Base-by-base conservation (phyloP, 64 coral and sea anemone genomes). In the Stichodactyla helianthus region DNA sequence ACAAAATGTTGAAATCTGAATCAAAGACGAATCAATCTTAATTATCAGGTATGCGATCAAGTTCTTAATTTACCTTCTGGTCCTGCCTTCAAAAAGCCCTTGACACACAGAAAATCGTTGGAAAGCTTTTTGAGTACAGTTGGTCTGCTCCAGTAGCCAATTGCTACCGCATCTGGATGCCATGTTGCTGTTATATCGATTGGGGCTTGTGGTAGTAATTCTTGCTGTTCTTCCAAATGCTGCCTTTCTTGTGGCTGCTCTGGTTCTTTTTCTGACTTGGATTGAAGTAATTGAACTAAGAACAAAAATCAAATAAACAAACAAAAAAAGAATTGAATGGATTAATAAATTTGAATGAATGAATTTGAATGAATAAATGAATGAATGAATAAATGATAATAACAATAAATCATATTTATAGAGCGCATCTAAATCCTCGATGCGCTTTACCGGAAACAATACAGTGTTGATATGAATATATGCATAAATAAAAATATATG, bases 91-190 rank as follows among this genome's bases (percentile, higher is more conserved):
- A 89, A 70, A 51, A 35, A 84, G 2, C 88, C 88, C 44, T 63
- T 81, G 12, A 89, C 88, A 16, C 82, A 84, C n/a, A 89, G 52
- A 13, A 89, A 89, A 17, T 18, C 52, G 23, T 84, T 1, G 4
- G 54, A 57, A 2, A 74, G 55, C 4, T 84, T 44, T 0, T 53
- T 27, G 25, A 89, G 67, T 11, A 25, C 81, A 71, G 80, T 6
- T 4, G 88, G 88, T 14, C 83, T 65, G 4, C 81, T 68, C 88
- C 88, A 89, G 81, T 84, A 89, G 2, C 88, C 88, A 44, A 82
- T 64, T 11, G 83, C 81, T 2, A 89, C 82, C 20, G 16, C 26
- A 50, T 67, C 65, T 16, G 84, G 60, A 12, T 83, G 80, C 55
- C 59, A 35, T 22, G 19, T 22, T 8, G n/a, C 1, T 17, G 19